Evolutionary conservation across 1,140 invertebrate genomes (phyloP), one percentile per base, ranked within the genome.

Genomic region (Drosophila hydei): DNA sequence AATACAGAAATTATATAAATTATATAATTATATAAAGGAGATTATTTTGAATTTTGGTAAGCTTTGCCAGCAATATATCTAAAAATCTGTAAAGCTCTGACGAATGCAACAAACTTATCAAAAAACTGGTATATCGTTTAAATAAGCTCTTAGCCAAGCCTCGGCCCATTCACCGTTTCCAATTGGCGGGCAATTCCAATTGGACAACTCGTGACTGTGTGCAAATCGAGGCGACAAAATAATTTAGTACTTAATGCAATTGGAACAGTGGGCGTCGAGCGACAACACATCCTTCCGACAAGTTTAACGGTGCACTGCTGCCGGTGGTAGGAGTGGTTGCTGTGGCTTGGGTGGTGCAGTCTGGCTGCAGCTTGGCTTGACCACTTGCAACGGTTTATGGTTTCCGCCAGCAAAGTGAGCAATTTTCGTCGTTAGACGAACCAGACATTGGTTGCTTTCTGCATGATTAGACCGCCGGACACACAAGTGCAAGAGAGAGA

Each of bases 401-500:
- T 73, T 76, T 76, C 71, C 74, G 70, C 30, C 59, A 50, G 70
- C 71, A 73, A 73, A 76, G 74, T 76, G 74, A 76, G 74, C 74
- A 76, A 76, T 76, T 76, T 76, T 43, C 40, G 19, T 16, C 30
- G 42, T 12, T 55, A 45, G 43, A 50, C 30, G 48, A 50, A 42
- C 9, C 9, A 54, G 33, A 16, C 47, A 27, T 30, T 33, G 30
- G 5, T 42, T 12, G 21, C 47, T 43, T 69, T 59, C 64, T 59
- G 59, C 71, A 76, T 69, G 63, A 76, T 76, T 76, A 76, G 64
- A 68, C 43, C 11, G 30, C 3, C 14, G 30, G 58, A n/a, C 21
- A 23, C 33, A 14, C 33, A 55, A 19, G 4, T 6, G 21, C 18
- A 21, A 8, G 11, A 30, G 16, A 45, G 4, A 33, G 25, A 60